Evolutionary conservation across 2,888 invertebrate species (phyloP).

Genomic region (Dermolepida albohirtum): DNA sequence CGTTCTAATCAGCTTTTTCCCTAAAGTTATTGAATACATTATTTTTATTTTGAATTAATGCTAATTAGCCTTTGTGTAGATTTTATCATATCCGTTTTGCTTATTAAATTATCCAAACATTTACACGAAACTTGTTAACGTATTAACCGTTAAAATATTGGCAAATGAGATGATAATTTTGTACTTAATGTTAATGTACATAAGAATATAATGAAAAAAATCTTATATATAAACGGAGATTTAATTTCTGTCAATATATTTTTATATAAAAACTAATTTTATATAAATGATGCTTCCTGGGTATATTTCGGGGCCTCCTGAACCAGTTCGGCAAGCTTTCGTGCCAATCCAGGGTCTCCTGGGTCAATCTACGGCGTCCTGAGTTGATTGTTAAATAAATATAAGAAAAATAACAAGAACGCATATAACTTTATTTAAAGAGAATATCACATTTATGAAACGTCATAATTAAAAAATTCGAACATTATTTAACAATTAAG

Average conservation of each 20-base stretch:
- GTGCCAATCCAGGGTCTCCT: no score
- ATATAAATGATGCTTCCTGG: no score
- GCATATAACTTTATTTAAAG: constrained; percentile 14
- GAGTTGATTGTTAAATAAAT: not conserved
- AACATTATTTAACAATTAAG: constrained; percentile 20
- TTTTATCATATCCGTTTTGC: not conserved
- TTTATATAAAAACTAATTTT: no score
- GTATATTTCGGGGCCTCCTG: no score
- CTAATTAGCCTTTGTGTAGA: constrained; percentile 6
- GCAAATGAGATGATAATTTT: no score
- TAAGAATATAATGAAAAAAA: no score
- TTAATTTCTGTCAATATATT: no score
- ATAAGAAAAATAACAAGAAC: constrained; percentile 1
- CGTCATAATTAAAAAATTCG: constrained; percentile 22
- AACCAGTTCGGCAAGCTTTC: no score
- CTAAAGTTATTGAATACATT: constrained; percentile 15
- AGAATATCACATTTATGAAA: constrained; percentile 26
- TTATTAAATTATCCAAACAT: not conserved
- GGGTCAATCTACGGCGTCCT: no score
- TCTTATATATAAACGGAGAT: no score
- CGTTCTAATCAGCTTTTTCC: not conserved
- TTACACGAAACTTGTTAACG: not conserved
- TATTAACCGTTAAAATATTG: no score
- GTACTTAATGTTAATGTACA: no score
- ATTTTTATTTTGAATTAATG: constrained; percentile 6